Evolutionary conservation across 2,888 invertebrate species (phyloP), one percentile per base, ranked within the genome.

Genomic region (Urechis unicinctus): DNA sequence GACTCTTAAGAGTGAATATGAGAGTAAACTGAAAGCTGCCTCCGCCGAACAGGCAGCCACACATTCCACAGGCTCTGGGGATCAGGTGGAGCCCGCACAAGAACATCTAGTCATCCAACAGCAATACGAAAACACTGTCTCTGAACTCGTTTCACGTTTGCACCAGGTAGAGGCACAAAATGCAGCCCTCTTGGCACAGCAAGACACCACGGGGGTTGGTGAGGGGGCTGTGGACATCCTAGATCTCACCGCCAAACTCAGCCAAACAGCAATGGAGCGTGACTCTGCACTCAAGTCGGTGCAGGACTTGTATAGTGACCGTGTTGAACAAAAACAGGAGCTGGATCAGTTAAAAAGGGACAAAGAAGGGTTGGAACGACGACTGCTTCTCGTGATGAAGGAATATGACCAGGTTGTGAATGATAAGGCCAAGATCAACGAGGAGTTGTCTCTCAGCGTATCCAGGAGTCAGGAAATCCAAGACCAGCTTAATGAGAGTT

Each of bases 211-310:
- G 36, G 36, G 9, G 17, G 36, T 36, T 36, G 36, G 9, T 17
- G 29, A 46, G 28, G n/a, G 52, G 56, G 28, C 9, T 13, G 36
- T 36, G 9, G 36, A 36, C 17, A 17, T 36, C 36, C 9, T 36
- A 6, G 46, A 44, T 24, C 47, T 53, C 1, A 47, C 29, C 3
- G 36, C 24, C 24, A 47, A 52, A 25, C 47, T 57, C 17, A 29
- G 24, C 22, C 42, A 50, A 26, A 55, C 50, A 41, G 48, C 53
- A 13, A 53, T 49, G 42, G 59, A 59, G 36, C 17, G 59, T 25
- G 59, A 59, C 48, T 56, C 59, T 6, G 56, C 53, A 17, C 57
- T 59, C 41, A 45, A 55, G 25, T 58, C 58, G 13, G 52, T 58
- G 4, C 58, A 58, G 50, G 55, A 47, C 17, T 51, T 58, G 13